phyloP scores from a whole-genome alignment of 2,888 invertebrate species.

The Cryptophagus acutangulus region DNA sequence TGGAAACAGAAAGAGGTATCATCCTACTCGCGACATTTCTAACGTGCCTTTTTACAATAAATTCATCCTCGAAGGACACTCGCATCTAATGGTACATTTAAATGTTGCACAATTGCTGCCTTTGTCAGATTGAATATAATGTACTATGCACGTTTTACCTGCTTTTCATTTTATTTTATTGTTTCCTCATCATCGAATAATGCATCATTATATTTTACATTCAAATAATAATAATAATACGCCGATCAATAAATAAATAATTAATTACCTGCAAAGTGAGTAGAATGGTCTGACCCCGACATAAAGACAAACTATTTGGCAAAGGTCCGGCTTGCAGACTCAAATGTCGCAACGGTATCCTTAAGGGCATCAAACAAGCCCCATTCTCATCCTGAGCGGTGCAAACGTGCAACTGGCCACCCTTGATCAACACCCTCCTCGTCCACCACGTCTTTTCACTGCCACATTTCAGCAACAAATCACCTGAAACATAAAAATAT shows the following conservation, averaged over 20 bases:
- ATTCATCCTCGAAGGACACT: slow-evolving; percentile 5
- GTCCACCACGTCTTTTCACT: slow-evolving; percentile 52
- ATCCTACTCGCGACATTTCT: slow-evolving; percentile 30
- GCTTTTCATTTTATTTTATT: too few relatives aligned
- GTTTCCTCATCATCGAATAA: too few relatives aligned
- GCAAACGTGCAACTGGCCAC: slow-evolving; percentile 50
- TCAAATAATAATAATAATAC: too few relatives aligned
- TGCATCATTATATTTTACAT: too few relatives aligned
- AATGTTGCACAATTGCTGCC: too few relatives aligned
- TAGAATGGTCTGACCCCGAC: slow-evolving; percentile 41
- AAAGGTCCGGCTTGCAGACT: slow-evolving; percentile 45
- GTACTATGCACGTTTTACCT: too few relatives aligned
- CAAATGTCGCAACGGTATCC: slow-evolving; percentile 43
- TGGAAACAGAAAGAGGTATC: too few relatives aligned
- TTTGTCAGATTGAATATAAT: too few relatives aligned
- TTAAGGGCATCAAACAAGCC: slow-evolving; percentile 24
- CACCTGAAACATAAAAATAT: slow-evolving; percentile 39
- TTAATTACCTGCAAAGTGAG: slow-evolving; percentile 47
- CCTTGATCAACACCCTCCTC: slow-evolving; percentile 56
- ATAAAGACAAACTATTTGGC: slow-evolving; percentile 43
- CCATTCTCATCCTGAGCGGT: slow-evolving; percentile 24
- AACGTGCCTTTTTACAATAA: slow-evolving; percentile 16
- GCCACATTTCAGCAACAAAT: slow-evolving; percentile 42
- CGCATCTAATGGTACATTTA: too few relatives aligned
- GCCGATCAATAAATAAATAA: too few relatives aligned